Evolutionary conservation across 2,888 invertebrate genomes (phyloP).

Genomic region (Erebia epiphron): DNA sequence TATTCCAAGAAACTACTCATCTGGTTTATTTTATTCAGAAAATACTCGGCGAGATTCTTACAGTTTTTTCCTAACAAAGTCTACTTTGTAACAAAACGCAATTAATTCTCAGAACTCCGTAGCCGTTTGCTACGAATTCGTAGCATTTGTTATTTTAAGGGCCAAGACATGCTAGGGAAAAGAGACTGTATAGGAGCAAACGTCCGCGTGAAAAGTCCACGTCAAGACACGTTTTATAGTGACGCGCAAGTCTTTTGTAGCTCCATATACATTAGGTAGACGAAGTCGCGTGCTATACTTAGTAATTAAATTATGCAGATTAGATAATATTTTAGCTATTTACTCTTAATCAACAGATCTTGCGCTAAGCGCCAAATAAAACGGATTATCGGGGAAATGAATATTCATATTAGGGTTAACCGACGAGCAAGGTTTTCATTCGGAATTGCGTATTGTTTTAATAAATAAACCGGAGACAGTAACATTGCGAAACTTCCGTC

Average conservation of each 20-base stretch:
- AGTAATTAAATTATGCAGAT: no score
- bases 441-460: conserved; percentile 26
- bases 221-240: no score
- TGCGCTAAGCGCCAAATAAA: conserved; percentile 24
- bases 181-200: no score
- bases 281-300: no score
- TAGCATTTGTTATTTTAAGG: conserved; percentile 3
- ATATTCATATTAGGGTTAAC: conserved; percentile 31
- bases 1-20: conserved; percentile 12
- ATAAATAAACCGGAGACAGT: conserved; percentile 13
- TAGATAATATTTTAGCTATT: neutral
- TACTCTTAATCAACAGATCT: neutral
- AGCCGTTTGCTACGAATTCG: neutral
- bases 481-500: conserved; percentile 6
- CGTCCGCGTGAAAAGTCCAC: no score
- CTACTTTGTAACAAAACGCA: conserved; percentile 5
- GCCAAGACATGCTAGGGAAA: neutral
- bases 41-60: conserved; percentile 7
- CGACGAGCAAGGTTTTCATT: conserved; percentile 14
- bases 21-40: conserved; percentile 6
- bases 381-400: conserved; percentile 30
- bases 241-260: no score
- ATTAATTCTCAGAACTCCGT: conserved; percentile 13
- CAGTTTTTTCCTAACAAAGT: conserved; percentile 8
- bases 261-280: no score